Conservation (phyloP, 2,888 invertebrate species). For the Oeneis ivallda region DNA sequence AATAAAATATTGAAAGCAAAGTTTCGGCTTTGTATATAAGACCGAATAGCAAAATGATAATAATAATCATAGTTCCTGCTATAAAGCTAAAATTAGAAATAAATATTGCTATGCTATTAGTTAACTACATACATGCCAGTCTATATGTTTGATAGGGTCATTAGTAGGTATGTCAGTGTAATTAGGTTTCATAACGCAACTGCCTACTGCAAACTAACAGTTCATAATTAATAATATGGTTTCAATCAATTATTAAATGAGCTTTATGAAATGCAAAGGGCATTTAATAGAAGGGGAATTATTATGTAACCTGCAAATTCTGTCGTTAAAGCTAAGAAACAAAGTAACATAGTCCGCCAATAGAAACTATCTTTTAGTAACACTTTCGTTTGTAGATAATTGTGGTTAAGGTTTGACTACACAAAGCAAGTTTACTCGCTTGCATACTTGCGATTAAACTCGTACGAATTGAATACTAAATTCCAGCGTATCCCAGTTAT, state of each 20-base stretch:
- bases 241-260: not conserved
- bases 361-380: slow-evolving; percentile 36
- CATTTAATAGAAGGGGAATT: not conserved
- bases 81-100: too few species aligned
- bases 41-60: too few species aligned
- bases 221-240: not conserved
- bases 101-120: too few species aligned
- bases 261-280: not conserved
- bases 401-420: slow-evolving; percentile 17
- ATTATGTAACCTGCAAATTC: not conserved
- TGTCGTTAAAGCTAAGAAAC: slow-evolving; percentile 2
- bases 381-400: slow-evolving; percentile 41
- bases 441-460: too few species aligned
- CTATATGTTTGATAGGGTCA: too few species aligned
- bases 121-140: too few species aligned
- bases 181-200: not conserved
- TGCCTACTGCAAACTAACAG: not conserved
- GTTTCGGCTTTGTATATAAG: too few species aligned
- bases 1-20: slow-evolving; percentile 17
- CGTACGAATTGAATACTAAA: too few species aligned
- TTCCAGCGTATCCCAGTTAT: too few species aligned
- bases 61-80: too few species aligned
- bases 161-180: not conserved
- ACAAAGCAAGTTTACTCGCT: not conserved
- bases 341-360: slow-evolving; percentile 3